Percentiles rank a stretch among this genome's conserved stretches.
Evolutionary conservation across 2,888 invertebrate species (phyloP).

Genomic region (Diplazon laetatorius): DNA sequence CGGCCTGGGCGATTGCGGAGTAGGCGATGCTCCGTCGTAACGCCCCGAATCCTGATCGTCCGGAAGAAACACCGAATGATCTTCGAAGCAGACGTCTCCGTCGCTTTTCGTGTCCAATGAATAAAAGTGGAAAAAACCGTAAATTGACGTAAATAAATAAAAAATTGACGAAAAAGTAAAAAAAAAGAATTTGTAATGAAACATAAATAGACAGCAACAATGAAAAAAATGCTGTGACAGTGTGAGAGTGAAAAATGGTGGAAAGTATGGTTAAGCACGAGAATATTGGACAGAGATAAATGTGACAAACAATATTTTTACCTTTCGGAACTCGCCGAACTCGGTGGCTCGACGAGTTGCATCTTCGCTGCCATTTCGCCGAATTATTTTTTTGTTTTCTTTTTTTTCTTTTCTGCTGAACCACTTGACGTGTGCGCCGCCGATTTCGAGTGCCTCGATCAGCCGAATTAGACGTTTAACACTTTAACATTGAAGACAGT

Average conservation of each 20-base stretch:
- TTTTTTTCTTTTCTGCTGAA: neutral
- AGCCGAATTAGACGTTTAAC: too few relatives aligned
- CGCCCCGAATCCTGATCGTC: constrained; percentile 78
- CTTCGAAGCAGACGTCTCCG: constrained; percentile 75
- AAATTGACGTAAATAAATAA: neutral
- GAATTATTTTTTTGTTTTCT: neutral
- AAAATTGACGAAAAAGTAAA: neutral
- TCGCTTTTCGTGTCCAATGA: too few relatives aligned
- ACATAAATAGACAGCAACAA: neutral
- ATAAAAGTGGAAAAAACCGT: neutral
- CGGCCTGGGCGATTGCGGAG: constrained; percentile 89
- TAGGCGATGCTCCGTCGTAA: constrained; percentile 84
- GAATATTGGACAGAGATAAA: constrained; percentile 3
- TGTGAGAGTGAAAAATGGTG: constrained; percentile 26
- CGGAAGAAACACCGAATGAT: constrained; percentile 72
- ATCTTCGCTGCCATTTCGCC: constrained; percentile 84
- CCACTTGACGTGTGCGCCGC: neutral
- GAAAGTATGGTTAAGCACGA: constrained; percentile 2
- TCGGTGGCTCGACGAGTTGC: constrained; percentile 91
- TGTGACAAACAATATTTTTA: constrained; percentile 75
- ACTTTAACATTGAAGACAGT: too few relatives aligned
- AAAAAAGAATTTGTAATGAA: neutral
- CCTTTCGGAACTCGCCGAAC: constrained; percentile 96
- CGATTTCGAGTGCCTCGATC: neutral
- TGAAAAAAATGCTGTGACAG: constrained; percentile 13